Evolutionary conservation across 2,888 invertebrate species (phyloP).

Genomic region (Diplolepis rosae): DNA sequence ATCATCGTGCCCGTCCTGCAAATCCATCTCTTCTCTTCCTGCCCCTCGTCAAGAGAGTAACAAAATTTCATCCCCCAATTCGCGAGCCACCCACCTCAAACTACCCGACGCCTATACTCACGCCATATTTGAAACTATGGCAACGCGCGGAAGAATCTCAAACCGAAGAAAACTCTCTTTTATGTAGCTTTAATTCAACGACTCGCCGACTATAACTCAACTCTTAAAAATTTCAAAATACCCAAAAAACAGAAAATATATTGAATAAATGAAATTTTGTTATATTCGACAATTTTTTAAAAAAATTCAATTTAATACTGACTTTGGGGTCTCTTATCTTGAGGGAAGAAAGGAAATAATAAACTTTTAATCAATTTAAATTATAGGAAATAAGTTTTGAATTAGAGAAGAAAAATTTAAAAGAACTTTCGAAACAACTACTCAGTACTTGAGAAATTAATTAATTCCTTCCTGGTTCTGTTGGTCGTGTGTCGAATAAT

Average conservation of each 20-base stretch:
- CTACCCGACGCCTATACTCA: constrained; percentile 39
- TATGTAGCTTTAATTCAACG: constrained; percentile 22
- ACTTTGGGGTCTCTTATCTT: too few species aligned
- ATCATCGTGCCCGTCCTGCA: constrained; percentile 70
- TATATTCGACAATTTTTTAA: background rate
- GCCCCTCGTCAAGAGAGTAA: constrained; percentile 48
- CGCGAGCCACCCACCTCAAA: constrained; percentile 25
- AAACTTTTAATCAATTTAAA: too few species aligned
- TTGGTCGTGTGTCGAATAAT: constrained; percentile 18
- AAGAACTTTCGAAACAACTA: too few species aligned
- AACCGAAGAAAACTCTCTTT: constrained; percentile 29
- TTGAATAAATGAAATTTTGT: background rate
- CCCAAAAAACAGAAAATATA: too few species aligned
- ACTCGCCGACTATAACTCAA: constrained; percentile 7
- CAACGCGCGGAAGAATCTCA: constrained; percentile 40
- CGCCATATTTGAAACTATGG: constrained; percentile 53
- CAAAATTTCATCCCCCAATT: constrained; percentile 32
- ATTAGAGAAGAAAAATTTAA: too few species aligned
- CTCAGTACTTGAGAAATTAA: too few species aligned
- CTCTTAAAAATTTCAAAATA: constrained; percentile 23
- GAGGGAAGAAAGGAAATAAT: background rate
- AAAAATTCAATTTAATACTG: too few species aligned
- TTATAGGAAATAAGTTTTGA: too few species aligned
- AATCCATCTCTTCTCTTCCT: constrained; percentile 59
- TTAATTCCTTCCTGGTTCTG: background rate